These are phyloP conservation scores for Tragelaphus scriptus DNA, from an alignment of 2,113 vertebrate genomes.

Conservation along the genomic window DNA sequence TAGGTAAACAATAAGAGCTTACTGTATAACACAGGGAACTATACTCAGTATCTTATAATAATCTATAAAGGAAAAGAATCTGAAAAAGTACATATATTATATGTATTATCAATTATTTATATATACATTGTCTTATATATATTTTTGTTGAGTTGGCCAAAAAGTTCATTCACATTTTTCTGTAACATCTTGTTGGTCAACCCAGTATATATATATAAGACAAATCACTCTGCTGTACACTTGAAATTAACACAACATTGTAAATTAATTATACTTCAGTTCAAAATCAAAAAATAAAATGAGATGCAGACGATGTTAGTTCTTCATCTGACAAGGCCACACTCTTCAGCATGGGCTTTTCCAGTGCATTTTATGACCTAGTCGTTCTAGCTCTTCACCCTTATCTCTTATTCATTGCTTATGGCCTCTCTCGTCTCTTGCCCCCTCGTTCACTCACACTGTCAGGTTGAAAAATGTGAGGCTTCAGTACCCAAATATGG, in stretches of 20 bases:
- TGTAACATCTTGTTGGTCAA: not conserved
- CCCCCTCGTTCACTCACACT: not conserved
- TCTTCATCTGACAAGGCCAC: not conserved
- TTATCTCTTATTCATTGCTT: not conserved
- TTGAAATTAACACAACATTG: not conserved
- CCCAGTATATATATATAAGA: not conserved
- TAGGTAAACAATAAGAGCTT: not conserved
- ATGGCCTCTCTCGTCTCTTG: not conserved
- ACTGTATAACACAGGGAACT: not conserved
- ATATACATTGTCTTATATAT: not conserved
- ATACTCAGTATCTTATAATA: not conserved
- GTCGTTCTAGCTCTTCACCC: not conserved
- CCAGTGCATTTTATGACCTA: not conserved
- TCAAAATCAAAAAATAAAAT: not conserved
- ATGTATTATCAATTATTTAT: not conserved
- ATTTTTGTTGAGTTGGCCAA: not conserved
- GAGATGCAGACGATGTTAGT: not conserved
- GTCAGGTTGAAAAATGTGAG: not conserved
- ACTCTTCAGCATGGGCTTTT: not conserved
- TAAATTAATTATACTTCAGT: not conserved
- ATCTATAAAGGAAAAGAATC: not conserved
- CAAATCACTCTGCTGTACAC: not conserved
- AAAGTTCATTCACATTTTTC: not conserved
- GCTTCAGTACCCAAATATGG: not conserved
- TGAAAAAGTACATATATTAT: not conserved